A percentile compares a stretch with the other conserved stretches of the same genome.
These are phyloP conservation scores for Aphelinus certus DNA, from an alignment of 1,140 invertebrate genomes.

Conservation along the genomic window DNA sequence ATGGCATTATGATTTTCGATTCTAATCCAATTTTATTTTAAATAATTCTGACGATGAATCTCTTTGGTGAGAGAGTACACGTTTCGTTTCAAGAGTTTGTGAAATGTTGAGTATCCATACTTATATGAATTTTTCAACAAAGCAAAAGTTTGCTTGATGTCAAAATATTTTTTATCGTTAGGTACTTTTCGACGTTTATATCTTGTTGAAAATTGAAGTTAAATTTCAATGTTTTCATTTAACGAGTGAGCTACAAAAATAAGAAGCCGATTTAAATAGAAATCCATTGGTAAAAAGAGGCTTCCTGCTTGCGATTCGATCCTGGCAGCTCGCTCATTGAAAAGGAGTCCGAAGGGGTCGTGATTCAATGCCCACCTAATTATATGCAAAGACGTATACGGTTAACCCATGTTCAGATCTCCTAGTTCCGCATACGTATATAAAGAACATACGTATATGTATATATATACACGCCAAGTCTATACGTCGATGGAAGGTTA, in stretches of 20 bases:
- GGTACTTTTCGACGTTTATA: too few species aligned
- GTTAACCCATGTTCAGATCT: constrained; percentile 43
- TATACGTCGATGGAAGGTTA: constrained; percentile 18
- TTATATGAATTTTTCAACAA: too few species aligned
- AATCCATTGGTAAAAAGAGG: constrained; percentile 13
- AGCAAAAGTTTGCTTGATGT: too few species aligned
- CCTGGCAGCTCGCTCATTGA: constrained; percentile 52
- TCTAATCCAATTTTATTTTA: too few species aligned
- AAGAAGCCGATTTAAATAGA: constrained; percentile 18
- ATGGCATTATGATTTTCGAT: too few species aligned
- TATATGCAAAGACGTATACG: constrained; percentile 57
- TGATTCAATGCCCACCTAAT: constrained; percentile 59
- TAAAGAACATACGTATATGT: not conserved
- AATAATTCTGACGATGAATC: too few species aligned
- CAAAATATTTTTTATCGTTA: too few species aligned
- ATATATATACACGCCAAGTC: not conserved
- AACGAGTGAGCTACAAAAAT: not conserved
- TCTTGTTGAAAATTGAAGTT: not conserved
- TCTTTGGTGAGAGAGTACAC: too few species aligned
- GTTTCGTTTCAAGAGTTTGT: too few species aligned
- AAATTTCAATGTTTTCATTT: not conserved
- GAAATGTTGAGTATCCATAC: too few species aligned
- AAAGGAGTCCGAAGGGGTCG: constrained; percentile 51
- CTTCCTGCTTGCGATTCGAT: constrained; percentile 44
- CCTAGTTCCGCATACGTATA: not conserved